Evolutionary conservation across 1,140 invertebrate genomes (phyloP), one percentile per base, ranked within the genome.

Genomic region (Drosophila erecta): DNA sequence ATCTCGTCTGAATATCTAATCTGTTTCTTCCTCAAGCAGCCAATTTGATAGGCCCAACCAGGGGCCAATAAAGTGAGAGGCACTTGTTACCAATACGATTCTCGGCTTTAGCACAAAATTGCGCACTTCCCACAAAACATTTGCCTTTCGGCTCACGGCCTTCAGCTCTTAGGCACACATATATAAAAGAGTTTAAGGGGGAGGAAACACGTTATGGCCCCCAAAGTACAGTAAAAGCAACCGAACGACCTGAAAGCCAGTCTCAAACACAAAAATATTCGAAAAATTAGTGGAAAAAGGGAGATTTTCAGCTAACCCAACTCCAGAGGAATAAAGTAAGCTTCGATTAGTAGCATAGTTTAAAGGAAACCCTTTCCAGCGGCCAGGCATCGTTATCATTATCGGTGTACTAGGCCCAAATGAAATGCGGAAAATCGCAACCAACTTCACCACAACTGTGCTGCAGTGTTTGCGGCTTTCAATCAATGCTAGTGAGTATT

Each of bases 101-200:
- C 37, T 41, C 20, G 37, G 50, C 53, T 56, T 66, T 38, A 57
- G 27, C 60, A 54, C 37, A 59, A 74, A 64, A 74, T 74, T 74
- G 70, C 71, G 72, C 49, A 57, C 27, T 70, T 35, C 50, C 67
- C 67, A 47, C 67, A 70, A 70, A 56, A 69, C 67, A 51, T 66
- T 76, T 76, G 73, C 61, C 72, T 55, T 76, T 76, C 50, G 72
- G 73, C 73, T 65, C 67, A 41, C 40, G 43, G 54, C 70, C 69
- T 55, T 30, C 17, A 49, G 66, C 33, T 38, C 17, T n/a, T 6
- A 22, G 2, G 61, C 30, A 59, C 0, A 65, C 5, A 35, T 7
- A 35, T 38, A 38, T 38, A 14, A 12, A 4, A 14, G 35, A 15
- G 41, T 47, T 37, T 22, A 4, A 15, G 10, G 24, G 4, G n/a